Evolutionary conservation across 2,797 vertebrate species (phyloP).

Genomic region (Babyrousa celebensis): DNA sequence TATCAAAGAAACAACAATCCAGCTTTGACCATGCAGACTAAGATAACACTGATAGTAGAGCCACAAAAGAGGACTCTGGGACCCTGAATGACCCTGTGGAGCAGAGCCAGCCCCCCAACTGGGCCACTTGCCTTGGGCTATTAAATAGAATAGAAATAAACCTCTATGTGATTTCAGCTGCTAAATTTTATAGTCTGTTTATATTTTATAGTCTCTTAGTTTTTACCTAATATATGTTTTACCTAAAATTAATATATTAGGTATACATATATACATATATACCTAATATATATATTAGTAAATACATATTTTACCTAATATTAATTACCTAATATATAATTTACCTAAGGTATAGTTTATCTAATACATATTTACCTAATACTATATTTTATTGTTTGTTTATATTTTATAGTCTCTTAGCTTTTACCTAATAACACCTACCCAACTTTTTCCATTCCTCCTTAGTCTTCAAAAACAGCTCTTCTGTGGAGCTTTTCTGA

Average conservation of each 20-base stretch:
- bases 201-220: neutral
- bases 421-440: neutral
- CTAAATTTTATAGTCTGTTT: neutral
- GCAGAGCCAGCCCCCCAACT: neutral
- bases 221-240: neutral
- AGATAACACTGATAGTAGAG: neutral
- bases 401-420: neutral
- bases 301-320: no score
- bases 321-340: neutral
- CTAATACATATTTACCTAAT: no score
- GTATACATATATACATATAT: no score
- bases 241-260: no score
- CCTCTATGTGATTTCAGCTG: neutral
- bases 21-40: neutral
- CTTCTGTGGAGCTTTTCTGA: neutral
- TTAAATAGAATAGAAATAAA: conserved; percentile 25
- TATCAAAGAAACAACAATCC: neutral
- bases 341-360: neutral
- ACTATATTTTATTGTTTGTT: neutral
- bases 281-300: no score
- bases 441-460: neutral
- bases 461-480: conserved; percentile 5
- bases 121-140: neutral
- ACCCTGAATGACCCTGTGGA: neutral
- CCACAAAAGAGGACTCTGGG: neutral